Conservation (phyloP, 2,113 vertebrate species). For the Vireo altiloquus region DNA sequence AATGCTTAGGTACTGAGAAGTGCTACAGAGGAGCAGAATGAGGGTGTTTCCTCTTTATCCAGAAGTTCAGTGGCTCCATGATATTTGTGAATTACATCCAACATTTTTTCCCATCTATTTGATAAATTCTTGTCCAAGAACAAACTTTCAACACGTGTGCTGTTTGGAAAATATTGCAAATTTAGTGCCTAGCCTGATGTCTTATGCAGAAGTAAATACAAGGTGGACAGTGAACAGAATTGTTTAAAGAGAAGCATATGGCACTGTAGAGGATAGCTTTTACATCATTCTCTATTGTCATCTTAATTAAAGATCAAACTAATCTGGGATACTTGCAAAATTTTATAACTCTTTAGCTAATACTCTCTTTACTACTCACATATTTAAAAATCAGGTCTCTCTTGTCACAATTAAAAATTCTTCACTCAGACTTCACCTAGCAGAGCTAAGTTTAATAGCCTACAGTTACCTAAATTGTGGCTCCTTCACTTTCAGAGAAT, state of each 20-base stretch:
- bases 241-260: not conserved
- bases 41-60: not conserved
- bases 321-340: not conserved
- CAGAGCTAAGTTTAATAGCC: not conserved
- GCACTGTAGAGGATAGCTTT: not conserved
- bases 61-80: not conserved
- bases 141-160: not conserved
- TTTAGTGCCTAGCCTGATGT: not conserved
- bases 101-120: not conserved
- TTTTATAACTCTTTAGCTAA: not conserved
- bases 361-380: not conserved
- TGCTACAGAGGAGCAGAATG: not conserved
- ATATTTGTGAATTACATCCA: not conserved
- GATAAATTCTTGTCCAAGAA: not conserved
- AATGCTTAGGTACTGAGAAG: constrained; percentile 1
- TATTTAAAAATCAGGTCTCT: not conserved
- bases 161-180: not conserved
- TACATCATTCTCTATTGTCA: not conserved
- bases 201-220: not conserved
- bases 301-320: not conserved
- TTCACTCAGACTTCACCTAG: not conserved
- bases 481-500: not conserved
- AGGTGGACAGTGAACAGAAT: not conserved
- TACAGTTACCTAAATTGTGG: not conserved
- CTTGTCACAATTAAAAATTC: not conserved